Evolutionary conservation across 2,113 vertebrate genomes (phyloP).

Genomic region (Chunga burmeisteri): DNA sequence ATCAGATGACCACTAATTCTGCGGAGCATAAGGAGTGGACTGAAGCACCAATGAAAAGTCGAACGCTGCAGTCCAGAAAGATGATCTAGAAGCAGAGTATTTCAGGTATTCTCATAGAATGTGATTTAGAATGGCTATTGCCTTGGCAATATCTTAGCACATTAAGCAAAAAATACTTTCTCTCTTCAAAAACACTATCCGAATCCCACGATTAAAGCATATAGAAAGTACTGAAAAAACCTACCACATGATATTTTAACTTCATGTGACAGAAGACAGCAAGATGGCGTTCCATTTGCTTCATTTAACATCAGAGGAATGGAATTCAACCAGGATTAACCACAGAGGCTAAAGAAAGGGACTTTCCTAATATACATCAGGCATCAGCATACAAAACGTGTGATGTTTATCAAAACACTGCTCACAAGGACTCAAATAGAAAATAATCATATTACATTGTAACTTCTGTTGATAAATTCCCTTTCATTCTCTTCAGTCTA

Average conservation of each 20-base stretch:
- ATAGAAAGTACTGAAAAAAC: background rate
- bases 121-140: background rate
- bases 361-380: background rate
- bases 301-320: slow-evolving; percentile 4
- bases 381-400: background rate
- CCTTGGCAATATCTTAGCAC: background rate
- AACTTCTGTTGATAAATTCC: background rate
- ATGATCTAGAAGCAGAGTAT: background rate
- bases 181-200: background rate
- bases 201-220: background rate
- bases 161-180: background rate
- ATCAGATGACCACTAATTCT: background rate
- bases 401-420: background rate
- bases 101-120: background rate
- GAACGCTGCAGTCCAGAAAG: background rate
- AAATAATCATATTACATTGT: background rate
- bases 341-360: background rate
- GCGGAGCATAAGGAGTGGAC: background rate
- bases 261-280: background rate
- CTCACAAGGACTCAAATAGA: background rate
- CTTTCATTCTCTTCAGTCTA: background rate
- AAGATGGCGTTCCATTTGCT: background rate
- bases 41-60: background rate
- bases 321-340: slow-evolving; percentile 33
- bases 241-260: background rate